Evolutionary conservation across 2,888 invertebrate genomes (phyloP), one percentile per base, ranked within the genome.

Genomic region (Lasioglossum leucozonium): DNA sequence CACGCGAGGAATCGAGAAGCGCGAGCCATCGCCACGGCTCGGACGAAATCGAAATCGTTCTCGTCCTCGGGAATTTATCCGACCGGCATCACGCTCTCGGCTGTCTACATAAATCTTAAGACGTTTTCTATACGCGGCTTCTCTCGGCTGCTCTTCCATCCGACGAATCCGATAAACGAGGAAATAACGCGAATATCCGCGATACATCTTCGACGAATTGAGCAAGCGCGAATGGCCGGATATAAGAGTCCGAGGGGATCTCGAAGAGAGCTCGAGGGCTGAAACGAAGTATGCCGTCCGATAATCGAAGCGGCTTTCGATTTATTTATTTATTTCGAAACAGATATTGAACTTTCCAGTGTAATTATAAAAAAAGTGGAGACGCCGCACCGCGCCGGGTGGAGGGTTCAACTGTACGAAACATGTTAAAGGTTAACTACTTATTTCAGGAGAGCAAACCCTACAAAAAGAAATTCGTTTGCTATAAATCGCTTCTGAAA

Each of bases 41-140:
- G 37, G 77, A 22, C n/a, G 65, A 74, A 72, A 84, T 77, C 58
- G 84, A 81, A 84, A 87, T 79, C 80, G 87, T 87, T 80, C n/a
- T 55, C 75, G 67, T 67, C 37, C 67, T 22, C 18, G 67, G 13
- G 78, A 87, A 79, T 87, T 87, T 81, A 84, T 87, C 67, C 87
- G 67, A 76, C 65, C 62, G 78, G 69, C 71, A 76, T 78, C 67
- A 69, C 40, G 77, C 79, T 80, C 79, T 44, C 51, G 71, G 26
- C 82, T 71, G 75, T 82, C 69, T 74, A 82, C 79, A 58, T 65
- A 82, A 34, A 47, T 65, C 65, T 44, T 44, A 22, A 44, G 30
- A 22, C n/a, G 34, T 58, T 73, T 26, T 44, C 58, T 34, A 69
- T 69, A 37, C 40, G 40, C 69, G n/a, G 34, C 18, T 55, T 26